These are phyloP conservation scores for Cephus cinctus DNA, from an alignment of 1,140 invertebrate species.

Conservation along the genomic window DNA sequence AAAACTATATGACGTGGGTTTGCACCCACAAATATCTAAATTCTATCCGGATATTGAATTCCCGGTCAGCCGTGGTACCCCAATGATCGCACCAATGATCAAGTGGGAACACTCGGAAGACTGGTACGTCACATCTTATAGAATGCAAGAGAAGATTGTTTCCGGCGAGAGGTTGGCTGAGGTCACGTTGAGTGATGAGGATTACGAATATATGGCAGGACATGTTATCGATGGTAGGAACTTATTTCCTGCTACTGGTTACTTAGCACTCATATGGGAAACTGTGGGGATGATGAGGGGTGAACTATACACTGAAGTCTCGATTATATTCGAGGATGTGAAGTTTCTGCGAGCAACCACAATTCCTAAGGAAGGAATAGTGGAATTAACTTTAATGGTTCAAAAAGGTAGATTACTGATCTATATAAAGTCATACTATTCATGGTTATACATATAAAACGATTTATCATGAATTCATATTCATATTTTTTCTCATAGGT, in stretches of 20 bases:
- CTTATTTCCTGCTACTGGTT: constrained; percentile 88
- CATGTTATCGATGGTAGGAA: constrained; percentile 88
- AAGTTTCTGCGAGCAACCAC: constrained; percentile 81
- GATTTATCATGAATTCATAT: neutral
- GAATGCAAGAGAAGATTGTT: constrained; percentile 62
- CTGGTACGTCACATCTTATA: constrained; percentile 66
- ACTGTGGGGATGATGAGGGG: constrained; percentile 78
- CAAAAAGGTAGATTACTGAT: constrained; percentile 65
- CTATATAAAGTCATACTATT: neutral
- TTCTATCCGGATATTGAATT: constrained; percentile 65
- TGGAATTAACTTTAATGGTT: constrained; percentile 79
- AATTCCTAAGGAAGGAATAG: constrained; percentile 66
- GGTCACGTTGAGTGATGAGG: constrained; percentile 65
- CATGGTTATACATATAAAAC: neutral
- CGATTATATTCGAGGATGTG: constrained; percentile 86
- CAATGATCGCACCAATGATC: constrained; percentile 71
- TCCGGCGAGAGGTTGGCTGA: constrained; percentile 64
- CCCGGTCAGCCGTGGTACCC: constrained; percentile 72
- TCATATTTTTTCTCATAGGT: constrained; percentile 22
- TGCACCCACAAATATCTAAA: constrained; percentile 61
- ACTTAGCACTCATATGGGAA: constrained; percentile 83
- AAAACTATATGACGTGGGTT: constrained; percentile 65
- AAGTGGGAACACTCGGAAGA: constrained; percentile 90
- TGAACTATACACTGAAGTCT: constrained; percentile 68
- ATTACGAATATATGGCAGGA: constrained; percentile 75